Evolutionary conservation across 2,888 invertebrate species (phyloP).

Genomic region (Diplazon laetatorius): DNA sequence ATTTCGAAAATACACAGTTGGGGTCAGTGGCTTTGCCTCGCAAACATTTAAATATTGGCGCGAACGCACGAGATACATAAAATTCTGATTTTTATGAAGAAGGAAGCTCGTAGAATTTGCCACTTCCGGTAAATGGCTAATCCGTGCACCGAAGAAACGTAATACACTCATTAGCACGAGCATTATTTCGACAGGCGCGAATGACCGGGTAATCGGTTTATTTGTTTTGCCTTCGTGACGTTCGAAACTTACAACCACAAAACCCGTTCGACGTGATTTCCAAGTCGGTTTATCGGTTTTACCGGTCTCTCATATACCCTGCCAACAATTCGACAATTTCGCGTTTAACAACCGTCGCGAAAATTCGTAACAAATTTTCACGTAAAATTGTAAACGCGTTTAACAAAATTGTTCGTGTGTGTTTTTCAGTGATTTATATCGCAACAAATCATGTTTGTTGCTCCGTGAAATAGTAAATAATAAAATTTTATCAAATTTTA

Average conservation of each 20-base stretch:
- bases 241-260: too few species aligned
- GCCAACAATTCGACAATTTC: conserved; percentile 57
- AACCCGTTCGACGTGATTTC: too few species aligned
- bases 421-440: conserved; percentile 9
- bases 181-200: conserved; percentile 44
- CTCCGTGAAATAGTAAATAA: neutral
- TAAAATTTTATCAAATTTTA: neutral
- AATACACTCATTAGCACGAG: neutral
- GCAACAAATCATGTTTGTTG: neutral
- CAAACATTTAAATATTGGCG: too few species aligned
- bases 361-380: conserved; percentile 47
- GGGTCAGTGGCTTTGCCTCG: too few species aligned
- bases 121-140: too few species aligned
- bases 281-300: conserved; percentile 58
- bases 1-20: too few species aligned
- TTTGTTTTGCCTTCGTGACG: conserved; percentile 51
- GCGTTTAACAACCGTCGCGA: conserved; percentile 60
- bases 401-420: neutral
- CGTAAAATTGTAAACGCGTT: conserved; percentile 36
- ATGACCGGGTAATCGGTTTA: conserved; percentile 51
- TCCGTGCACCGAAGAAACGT: too few species aligned
- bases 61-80: too few species aligned
- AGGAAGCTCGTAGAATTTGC: neutral
- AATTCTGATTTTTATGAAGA: too few species aligned
- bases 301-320: conserved; percentile 50